phyloP scores from a whole-genome alignment of 1,140 invertebrate species.

The Dreissena polymorpha region DNA sequence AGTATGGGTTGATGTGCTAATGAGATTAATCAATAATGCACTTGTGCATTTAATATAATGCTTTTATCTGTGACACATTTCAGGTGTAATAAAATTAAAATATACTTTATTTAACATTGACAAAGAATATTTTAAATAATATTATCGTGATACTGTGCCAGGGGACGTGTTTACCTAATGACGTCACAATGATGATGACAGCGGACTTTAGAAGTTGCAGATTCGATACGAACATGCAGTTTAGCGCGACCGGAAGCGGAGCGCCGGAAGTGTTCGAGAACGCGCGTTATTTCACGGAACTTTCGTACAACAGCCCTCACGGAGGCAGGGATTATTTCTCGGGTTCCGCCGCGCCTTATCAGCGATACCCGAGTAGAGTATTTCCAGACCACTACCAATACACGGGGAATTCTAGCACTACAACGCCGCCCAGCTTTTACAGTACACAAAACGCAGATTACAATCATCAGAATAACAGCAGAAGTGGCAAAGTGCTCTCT shows the following conservation, averaged over 20 bases:
- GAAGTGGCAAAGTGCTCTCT: not conserved
- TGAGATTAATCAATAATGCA: conserved; percentile 16
- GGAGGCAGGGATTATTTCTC: conserved; percentile 58
- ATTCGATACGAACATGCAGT: conserved; percentile 65
- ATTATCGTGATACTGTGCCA: not conserved
- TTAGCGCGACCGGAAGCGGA: conserved; percentile 35
- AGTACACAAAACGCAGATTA: conserved; percentile 30
- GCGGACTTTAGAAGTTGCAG: conserved; percentile 75
- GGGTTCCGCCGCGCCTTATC: conserved; percentile 50
- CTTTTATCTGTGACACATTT: conserved; percentile 1
- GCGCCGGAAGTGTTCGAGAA: conserved; percentile 62
- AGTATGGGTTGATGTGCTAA: conserved; percentile 9
- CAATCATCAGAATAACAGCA: not conserved
- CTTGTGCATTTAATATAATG: not conserved
- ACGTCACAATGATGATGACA: conserved; percentile 75
- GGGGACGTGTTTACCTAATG: not conserved
- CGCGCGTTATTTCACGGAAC: conserved; percentile 71
- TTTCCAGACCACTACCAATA: conserved; percentile 46
- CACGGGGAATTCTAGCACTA: conserved; percentile 1
- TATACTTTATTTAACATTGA: not conserved
- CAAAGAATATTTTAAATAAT: not conserved
- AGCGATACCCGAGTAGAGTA: conserved; percentile 41
- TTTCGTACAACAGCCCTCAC: conserved; percentile 69
- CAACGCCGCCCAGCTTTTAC: conserved; percentile 20
- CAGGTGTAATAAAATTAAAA: not conserved